phyloP scores from a whole-genome alignment of 2,113 vertebrate species.

The Crotalus horridus region DNA sequence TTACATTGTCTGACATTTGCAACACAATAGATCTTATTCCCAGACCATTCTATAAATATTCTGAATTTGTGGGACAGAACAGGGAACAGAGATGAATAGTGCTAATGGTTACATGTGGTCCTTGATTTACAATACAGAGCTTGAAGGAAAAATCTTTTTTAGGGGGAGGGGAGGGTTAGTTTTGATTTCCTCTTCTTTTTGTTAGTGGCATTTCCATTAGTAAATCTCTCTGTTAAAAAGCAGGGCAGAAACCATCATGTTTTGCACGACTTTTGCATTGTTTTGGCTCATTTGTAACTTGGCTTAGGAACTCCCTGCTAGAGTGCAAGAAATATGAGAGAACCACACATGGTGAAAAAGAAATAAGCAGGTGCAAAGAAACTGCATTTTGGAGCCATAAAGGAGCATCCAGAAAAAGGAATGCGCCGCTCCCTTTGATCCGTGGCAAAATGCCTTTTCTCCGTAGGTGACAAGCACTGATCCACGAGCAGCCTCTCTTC shows the following conservation, averaged over 20 bases:
- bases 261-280: background rate
- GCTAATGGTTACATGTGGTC: background rate
- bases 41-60: background rate
- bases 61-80: background rate
- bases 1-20: background rate
- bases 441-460: conserved; percentile 7
- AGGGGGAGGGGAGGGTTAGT: background rate
- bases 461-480: conserved; percentile 23
- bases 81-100: background rate
- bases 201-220: conserved; percentile 5
- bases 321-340: background rate
- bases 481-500: background rate
- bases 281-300: background rate
- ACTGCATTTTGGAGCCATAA: background rate
- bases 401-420: background rate
- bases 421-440: background rate
- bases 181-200: background rate
- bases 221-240: background rate
- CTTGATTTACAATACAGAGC: background rate
- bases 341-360: background rate
- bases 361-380: background rate
- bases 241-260: background rate
- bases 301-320: conserved; percentile 1
- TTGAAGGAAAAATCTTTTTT: background rate
- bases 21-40: background rate